Evolutionary conservation across 2,888 invertebrate genomes (phyloP).

Genomic region (Therioaphis trifolii): DNA sequence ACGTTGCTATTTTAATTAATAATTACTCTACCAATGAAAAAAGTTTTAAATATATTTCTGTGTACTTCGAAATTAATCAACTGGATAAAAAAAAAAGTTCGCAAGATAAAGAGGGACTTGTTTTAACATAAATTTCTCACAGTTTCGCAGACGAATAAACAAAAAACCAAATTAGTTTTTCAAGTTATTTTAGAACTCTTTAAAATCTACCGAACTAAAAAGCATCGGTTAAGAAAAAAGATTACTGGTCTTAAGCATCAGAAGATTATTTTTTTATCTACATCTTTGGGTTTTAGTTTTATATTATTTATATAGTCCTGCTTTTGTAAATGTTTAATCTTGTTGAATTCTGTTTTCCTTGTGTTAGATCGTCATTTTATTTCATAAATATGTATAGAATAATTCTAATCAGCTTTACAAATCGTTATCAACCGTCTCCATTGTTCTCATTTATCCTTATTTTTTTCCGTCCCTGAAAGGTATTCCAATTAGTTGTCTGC

Average conservation of each 20-base stretch:
- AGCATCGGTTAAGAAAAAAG: background rate
- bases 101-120: constrained; percentile 4
- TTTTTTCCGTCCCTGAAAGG: background rate
- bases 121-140: constrained; percentile 5
- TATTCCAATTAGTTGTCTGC: background rate
- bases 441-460: background rate
- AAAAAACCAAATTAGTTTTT: constrained; percentile 42
- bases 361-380: too few species aligned
- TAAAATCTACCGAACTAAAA: background rate
- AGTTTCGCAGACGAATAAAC: constrained; percentile 18
- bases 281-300: background rate
- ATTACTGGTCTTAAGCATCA: background rate
- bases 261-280: constrained; percentile 6
- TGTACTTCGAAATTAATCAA: constrained; percentile 36
- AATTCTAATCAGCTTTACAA: too few species aligned
- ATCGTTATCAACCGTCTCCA: too few species aligned
- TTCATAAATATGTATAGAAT: too few species aligned
- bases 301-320: too few species aligned
- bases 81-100: constrained; percentile 17
- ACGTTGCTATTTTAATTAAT: constrained; percentile 31
- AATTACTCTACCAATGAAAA: constrained; percentile 25
- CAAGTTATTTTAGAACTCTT: constrained; percentile 28
- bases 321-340: too few species aligned
- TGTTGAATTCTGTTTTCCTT: too few species aligned
- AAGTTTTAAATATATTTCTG: constrained; percentile 34